phyloP scores from a whole-genome alignment of 1,140 invertebrate genomes.

The Micrasema minimum region DNA sequence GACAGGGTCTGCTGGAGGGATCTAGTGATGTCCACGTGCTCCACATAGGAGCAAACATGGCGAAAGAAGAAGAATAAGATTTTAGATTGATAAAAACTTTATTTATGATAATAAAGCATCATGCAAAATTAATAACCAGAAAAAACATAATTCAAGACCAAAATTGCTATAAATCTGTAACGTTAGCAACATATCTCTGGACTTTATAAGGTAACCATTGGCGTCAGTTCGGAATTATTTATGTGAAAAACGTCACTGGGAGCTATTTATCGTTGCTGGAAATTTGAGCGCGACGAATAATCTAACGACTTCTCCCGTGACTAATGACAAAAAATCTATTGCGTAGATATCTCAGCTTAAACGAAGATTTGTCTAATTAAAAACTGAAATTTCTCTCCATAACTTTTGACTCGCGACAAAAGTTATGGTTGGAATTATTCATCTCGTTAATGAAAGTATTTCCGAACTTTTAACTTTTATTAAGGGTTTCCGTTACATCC shows the following conservation, averaged over 20 bases:
- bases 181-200: constrained; percentile 23
- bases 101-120: too few species aligned
- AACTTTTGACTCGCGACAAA: constrained; percentile 36
- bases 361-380: constrained; percentile 41
- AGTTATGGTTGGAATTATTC: constrained; percentile 30
- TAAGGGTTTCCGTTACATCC: too few species aligned
- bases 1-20: too few species aligned
- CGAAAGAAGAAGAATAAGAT: too few species aligned
- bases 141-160: constrained; percentile 8
- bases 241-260: constrained; percentile 31
- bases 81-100: too few species aligned
- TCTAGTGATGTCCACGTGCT: too few species aligned
- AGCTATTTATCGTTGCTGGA: constrained; percentile 28
- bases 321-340: constrained; percentile 45
- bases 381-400: constrained; percentile 29
- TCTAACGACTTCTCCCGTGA: constrained; percentile 28
- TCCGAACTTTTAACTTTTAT: background rate
- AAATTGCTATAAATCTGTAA: constrained; percentile 35
- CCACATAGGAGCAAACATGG: too few species aligned
- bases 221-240: constrained; percentile 41
- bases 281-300: constrained; percentile 18
- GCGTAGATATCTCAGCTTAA: constrained; percentile 30
- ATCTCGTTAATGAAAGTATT: constrained; percentile 36
- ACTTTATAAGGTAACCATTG: constrained; percentile 37
- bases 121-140: constrained; percentile 27